A percentile compares a stretch with the other conserved stretches of the same genome.
phyloP scores from a whole-genome alignment of 2,888 invertebrate species.

The Rhagium mordax region DNA sequence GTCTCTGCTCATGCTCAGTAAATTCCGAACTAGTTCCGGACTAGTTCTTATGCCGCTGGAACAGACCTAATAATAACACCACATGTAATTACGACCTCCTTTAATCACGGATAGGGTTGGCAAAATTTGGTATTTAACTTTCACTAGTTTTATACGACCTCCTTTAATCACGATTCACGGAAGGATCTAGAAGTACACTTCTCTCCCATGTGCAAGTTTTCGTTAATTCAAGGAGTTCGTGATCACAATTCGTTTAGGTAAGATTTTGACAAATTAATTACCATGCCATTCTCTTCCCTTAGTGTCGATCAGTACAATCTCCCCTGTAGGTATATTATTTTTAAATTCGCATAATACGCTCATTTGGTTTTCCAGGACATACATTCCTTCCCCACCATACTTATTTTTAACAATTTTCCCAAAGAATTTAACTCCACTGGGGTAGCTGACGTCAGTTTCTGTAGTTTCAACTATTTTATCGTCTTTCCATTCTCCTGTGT shows the following conservation, averaged over 20 bases:
- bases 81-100: too few species aligned
- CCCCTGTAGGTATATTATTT: conserved; percentile 72
- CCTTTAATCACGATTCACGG: too few species aligned
- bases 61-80: too few species aligned
- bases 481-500: conserved; percentile 73
- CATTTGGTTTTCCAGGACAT: conserved; percentile 72
- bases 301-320: conserved; percentile 71
- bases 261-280: not conserved
- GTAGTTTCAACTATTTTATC: conserved; percentile 70
- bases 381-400: conserved; percentile 69
- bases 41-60: too few species aligned
- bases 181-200: too few species aligned
- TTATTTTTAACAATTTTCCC: conserved; percentile 72
- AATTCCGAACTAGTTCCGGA: too few species aligned
- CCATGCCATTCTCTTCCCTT: conserved; percentile 74
- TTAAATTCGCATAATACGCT: conserved; percentile 70
- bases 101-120: too few species aligned
- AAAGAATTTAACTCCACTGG: conserved; percentile 52
- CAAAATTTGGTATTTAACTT: too few species aligned
- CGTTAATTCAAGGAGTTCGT: not conserved
- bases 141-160: too few species aligned
- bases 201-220: too few species aligned
- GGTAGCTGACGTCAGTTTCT: conserved; percentile 61
- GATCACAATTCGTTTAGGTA: not conserved
- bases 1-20: too few species aligned